These are phyloP conservation scores for Ammospiza caudacuta DNA, from an alignment of 2,113 vertebrate genomes.

Conservation along the genomic window DNA sequence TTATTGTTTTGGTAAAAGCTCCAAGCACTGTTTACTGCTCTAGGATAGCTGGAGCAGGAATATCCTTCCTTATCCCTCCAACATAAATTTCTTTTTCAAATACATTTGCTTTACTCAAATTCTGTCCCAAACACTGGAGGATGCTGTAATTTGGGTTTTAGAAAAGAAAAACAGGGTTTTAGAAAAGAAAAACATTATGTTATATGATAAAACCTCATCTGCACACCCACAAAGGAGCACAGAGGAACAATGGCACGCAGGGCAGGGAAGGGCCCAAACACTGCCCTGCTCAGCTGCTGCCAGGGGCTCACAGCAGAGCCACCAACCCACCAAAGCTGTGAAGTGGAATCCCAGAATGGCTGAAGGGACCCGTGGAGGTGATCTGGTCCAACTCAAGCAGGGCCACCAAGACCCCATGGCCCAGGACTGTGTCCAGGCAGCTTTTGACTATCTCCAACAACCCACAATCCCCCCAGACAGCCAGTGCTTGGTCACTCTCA, in stretches of 20 bases:
- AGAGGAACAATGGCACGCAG: background rate
- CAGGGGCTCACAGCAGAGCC: background rate
- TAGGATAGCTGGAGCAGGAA: background rate
- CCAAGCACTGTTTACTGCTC: background rate
- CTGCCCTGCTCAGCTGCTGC: background rate
- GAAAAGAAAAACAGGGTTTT: background rate
- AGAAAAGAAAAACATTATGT: background rate
- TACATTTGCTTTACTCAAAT: background rate
- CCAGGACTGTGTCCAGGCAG: background rate
- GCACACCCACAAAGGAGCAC: background rate
- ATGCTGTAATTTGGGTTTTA: background rate
- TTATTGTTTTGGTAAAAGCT: background rate
- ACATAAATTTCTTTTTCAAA: background rate
- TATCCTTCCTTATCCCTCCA: background rate
- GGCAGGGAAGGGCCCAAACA: background rate
- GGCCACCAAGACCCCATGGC: background rate
- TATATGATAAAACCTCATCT: background rate
- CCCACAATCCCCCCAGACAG: background rate
- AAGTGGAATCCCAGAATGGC: background rate
- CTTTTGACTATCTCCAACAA: background rate
- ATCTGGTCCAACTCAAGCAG: background rate
- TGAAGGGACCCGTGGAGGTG: background rate
- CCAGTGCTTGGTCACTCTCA: background rate
- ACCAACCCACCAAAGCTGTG: background rate
- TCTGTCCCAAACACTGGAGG: background rate